A percentile compares a stretch with the other conserved stretches of the same genome.
Conservation (phyloP, 2,113 vertebrate genomes). For the Todiramphus saurophagus region DNA sequence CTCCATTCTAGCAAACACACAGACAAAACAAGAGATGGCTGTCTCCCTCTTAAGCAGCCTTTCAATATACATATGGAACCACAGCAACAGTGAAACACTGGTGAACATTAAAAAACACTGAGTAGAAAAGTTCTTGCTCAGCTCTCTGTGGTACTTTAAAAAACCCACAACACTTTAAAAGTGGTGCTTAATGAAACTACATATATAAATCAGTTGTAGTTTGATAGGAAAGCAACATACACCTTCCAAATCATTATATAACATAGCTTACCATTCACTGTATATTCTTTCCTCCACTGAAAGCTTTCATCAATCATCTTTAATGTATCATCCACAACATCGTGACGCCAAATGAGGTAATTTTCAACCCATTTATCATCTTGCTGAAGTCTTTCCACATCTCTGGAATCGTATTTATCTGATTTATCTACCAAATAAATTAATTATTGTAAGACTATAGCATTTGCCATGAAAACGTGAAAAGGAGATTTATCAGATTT, state of each 20-base stretch:
- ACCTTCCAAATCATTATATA: background rate
- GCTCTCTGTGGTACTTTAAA: background rate
- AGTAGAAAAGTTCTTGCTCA: background rate
- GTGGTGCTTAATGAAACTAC: background rate
- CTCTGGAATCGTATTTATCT: slow-evolving; percentile 91
- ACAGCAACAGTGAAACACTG: background rate
- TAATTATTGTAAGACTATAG: background rate
- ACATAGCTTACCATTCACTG: slow-evolving; percentile 85
- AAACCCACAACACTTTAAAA: background rate
- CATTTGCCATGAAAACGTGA: background rate
- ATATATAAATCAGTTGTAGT: background rate
- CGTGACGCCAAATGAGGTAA: slow-evolving; percentile 86
- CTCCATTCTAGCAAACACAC: background rate
- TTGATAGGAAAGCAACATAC: background rate
- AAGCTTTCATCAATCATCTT: slow-evolving; percentile 98
- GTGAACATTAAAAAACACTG: background rate
- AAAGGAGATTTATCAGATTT: background rate
- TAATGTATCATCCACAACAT: slow-evolving; percentile 86
- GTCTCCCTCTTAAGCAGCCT: background rate
- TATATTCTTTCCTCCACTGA: slow-evolving; percentile 92
- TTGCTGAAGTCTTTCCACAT: slow-evolving; percentile 87
- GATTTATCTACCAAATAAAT: slow-evolving; percentile 77
- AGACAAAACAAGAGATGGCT: background rate
- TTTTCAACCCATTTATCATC: slow-evolving; percentile 86
- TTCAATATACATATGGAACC: background rate